Evolutionary conservation across 2,888 invertebrate genomes (phyloP).

Genomic region (Cosmopolites sordidus): DNA sequence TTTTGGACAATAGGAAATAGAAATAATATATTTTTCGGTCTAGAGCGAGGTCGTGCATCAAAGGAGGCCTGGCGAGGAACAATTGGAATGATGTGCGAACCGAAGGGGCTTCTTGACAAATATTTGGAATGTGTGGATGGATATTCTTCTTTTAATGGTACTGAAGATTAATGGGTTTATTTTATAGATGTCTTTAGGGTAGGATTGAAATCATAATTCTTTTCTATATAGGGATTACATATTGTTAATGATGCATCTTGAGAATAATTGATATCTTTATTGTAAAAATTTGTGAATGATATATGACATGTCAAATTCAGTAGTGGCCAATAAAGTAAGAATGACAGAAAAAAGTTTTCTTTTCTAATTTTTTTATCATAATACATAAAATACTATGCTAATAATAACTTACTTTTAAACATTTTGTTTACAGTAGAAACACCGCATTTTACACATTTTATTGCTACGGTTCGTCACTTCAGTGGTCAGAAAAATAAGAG

Average conservation of each 20-base stretch:
- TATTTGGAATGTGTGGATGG: conserved; percentile 39
- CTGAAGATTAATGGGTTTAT: conserved; percentile 30
- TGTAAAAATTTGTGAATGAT: too few species aligned
- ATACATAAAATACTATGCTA: too few species aligned
- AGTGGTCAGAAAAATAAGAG: too few species aligned
- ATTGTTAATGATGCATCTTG: background rate
- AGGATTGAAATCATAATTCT: background rate
- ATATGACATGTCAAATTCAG: too few species aligned
- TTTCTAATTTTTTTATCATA: too few species aligned
- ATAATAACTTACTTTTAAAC: too few species aligned
- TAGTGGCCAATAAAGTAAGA: too few species aligned
- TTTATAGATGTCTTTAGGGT: background rate
- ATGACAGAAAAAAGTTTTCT: too few species aligned
- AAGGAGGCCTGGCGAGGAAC: conserved; percentile 18
- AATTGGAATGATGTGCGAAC: conserved; percentile 32
- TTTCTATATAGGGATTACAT: background rate
- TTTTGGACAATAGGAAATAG: conserved; percentile 22
- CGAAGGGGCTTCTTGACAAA: conserved; percentile 33
- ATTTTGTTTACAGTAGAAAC: too few species aligned
- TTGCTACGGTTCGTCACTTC: too few species aligned
- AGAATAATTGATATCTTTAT: too few species aligned
- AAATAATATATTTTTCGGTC: conserved; percentile 6
- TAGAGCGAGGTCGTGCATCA: conserved; percentile 7
- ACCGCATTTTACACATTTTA: too few species aligned
- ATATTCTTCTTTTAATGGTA: conserved; percentile 32